Evolutionary conservation across 2,797 vertebrate species (phyloP).

Genomic region (Coilia nasus): DNA sequence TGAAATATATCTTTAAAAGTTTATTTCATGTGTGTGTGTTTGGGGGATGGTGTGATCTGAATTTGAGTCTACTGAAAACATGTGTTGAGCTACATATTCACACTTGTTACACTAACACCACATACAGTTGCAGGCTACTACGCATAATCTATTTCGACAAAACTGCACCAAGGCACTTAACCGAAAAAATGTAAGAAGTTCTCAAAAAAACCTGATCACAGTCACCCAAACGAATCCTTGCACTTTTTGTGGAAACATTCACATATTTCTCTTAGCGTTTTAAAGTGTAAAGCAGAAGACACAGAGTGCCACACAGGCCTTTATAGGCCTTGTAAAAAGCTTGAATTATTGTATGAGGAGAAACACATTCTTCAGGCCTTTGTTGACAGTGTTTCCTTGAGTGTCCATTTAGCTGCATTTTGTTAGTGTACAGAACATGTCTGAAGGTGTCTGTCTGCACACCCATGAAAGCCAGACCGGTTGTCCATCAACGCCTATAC

Average conservation of each 20-base stretch:
- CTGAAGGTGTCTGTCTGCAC: constrained; percentile 48
- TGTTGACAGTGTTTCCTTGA: background rate
- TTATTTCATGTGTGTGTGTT: too few relatives aligned
- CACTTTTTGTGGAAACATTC: background rate
- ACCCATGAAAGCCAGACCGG: constrained; percentile 44
- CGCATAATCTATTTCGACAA: background rate
- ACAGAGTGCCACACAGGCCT: background rate
- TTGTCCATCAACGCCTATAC: constrained; percentile 71
- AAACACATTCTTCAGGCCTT: background rate
- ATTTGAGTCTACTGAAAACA: too few relatives aligned
- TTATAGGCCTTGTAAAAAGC: background rate
- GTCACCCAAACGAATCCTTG: background rate
- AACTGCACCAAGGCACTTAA: background rate
- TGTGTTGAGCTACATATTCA: too few relatives aligned
- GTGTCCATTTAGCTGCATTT: background rate
- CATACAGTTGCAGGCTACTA: background rate
- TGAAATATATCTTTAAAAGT: too few relatives aligned
- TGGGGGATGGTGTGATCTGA: too few relatives aligned
- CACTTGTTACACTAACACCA: background rate
- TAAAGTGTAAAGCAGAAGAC: background rate
- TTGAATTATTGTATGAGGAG: background rate
- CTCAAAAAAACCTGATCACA: background rate
- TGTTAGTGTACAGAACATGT: background rate
- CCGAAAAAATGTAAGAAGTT: background rate
- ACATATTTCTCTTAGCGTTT: background rate